Percentiles rank a stretch among this genome's conserved stretches.
Conservation (phyloP, 2,797 vertebrate species). For the Pseudochromis fuscus region DNA sequence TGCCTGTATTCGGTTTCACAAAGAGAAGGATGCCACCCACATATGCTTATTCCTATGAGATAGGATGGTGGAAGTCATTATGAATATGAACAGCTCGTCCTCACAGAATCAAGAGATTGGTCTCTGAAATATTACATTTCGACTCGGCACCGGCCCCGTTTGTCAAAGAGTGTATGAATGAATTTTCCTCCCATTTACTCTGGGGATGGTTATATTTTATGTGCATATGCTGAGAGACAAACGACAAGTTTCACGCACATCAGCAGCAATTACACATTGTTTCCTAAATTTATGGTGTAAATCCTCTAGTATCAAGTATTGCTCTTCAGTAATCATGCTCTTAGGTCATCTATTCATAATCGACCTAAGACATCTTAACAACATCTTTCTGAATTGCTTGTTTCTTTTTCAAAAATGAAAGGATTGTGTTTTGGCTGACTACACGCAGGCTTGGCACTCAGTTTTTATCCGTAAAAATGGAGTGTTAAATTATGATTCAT, state of each 20-base stretch:
- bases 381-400: slow-evolving; percentile 8
- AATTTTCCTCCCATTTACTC: background rate
- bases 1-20: slow-evolving; percentile 52
- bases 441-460: slow-evolving; percentile 35
- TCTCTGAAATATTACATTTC: slow-evolving; percentile 5
- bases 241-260: no score
- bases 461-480: slow-evolving; percentile 40
- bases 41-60: slow-evolving; percentile 47
- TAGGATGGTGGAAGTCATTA: slow-evolving; percentile 39
- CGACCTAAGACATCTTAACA: slow-evolving; percentile 3
- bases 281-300: background rate
- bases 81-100: slow-evolving; percentile 44
- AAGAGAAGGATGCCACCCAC: slow-evolving; percentile 59
- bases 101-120: slow-evolving; percentile 30
- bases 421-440: slow-evolving; percentile 42
- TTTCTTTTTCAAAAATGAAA: slow-evolving; percentile 35
- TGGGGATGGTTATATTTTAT: background rate
- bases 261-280: background rate
- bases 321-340: slow-evolving; percentile 14
- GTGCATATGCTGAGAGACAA: no score
- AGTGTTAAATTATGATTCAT: slow-evolving; percentile 48
- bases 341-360: slow-evolving; percentile 26
- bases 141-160: slow-evolving; percentile 19
- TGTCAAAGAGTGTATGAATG: slow-evolving; percentile 17
- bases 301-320: background rate